These are phyloP conservation scores for Sebastes elongatus DNA, from an alignment of 2,797 vertebrate species.

Conservation along the genomic window DNA sequence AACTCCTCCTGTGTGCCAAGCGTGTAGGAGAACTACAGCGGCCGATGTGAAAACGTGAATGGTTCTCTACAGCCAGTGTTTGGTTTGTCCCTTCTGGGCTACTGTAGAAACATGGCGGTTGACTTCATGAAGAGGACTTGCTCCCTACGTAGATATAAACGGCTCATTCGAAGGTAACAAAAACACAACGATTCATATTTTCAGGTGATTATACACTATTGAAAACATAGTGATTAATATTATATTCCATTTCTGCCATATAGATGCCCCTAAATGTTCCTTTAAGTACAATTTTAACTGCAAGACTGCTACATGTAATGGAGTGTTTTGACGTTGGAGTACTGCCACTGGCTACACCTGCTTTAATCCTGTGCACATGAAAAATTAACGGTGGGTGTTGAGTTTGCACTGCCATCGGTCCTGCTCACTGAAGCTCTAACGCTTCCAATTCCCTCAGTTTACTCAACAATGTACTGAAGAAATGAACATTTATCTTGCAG, in stretches of 20 bases:
- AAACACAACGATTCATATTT: too few relatives aligned
- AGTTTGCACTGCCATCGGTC: background rate
- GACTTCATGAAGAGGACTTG: fast-evolving
- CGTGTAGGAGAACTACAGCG: too few relatives aligned
- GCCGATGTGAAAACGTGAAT: too few relatives aligned
- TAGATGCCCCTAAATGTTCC: background rate
- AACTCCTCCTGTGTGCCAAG: too few relatives aligned
- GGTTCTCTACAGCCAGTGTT: too few relatives aligned
- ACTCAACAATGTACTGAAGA: background rate
- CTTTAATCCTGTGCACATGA: background rate
- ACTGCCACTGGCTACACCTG: background rate
- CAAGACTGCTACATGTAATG: background rate
- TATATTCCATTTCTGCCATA: too few relatives aligned
- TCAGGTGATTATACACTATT: too few relatives aligned
- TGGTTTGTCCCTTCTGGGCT: too few relatives aligned
- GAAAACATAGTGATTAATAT: too few relatives aligned
- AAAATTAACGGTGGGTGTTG: background rate
- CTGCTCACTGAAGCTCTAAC: background rate
- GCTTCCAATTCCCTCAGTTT: background rate
- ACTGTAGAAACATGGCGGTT: too few relatives aligned
- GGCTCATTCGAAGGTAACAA: too few relatives aligned
- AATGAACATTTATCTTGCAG: background rate
- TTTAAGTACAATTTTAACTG: background rate
- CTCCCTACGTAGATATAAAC: too few relatives aligned
- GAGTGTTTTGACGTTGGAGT: background rate